These are phyloP conservation scores for Drymonia ruficornis DNA, from an alignment of 2,888 invertebrate genomes.

Conservation along the genomic window DNA sequence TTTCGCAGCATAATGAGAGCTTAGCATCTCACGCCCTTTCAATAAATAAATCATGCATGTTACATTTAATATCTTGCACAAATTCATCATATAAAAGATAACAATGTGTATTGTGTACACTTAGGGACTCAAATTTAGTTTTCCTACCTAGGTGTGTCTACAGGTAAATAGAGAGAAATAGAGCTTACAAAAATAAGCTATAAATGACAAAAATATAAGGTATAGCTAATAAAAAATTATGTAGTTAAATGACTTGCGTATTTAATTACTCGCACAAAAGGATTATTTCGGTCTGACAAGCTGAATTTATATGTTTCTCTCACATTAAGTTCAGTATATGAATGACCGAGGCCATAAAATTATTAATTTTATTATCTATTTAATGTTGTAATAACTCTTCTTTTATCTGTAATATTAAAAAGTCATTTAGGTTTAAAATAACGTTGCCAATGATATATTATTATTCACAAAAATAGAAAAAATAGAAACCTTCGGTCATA, in stretches of 20 bases:
- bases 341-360: neutral
- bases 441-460: neutral
- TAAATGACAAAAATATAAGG: too few relatives aligned
- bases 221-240: neutral
- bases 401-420: constrained; percentile 1
- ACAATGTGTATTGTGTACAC: constrained; percentile 57
- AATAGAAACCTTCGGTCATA: too few relatives aligned
- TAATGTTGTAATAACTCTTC: neutral
- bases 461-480: too few relatives aligned
- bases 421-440: neutral
- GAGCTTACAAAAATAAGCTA: neutral
- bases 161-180: too few relatives aligned
- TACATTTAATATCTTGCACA: constrained; percentile 22
- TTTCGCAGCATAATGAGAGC: too few relatives aligned
- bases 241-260: neutral
- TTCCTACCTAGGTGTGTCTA: too few relatives aligned
- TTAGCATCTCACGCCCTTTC: too few relatives aligned
- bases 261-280: neutral
- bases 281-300: neutral
- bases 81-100: constrained; percentile 42
- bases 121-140: constrained; percentile 11
- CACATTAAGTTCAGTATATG: neutral
- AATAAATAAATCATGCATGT: neutral
- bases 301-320: neutral
- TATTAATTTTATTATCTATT: neutral